Percentiles rank a stretch among this genome's conserved stretches.
Evolutionary conservation across 37 sponge, comb jelly and placozoan genomes (phyloP).

Genomic region (Eunapius fragilis): DNA sequence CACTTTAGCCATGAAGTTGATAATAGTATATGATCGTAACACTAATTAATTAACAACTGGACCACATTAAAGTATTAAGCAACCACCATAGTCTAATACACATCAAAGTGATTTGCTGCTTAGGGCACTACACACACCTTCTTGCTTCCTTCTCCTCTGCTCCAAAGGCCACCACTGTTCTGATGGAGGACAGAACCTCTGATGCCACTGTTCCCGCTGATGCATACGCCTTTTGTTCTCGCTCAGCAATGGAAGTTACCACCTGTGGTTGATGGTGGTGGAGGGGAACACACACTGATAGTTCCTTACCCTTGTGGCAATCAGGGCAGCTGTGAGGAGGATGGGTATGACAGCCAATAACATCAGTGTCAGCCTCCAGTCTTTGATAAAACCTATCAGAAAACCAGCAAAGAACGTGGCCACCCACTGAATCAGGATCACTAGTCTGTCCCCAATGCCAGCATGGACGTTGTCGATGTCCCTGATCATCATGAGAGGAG

Average conservation of each 20-base stretch:
- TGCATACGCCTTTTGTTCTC: slow-evolving; percentile 91
- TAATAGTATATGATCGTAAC: too few relatives aligned
- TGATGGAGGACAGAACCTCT: slow-evolving; percentile 87
- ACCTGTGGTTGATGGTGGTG: slow-evolving; percentile 19
- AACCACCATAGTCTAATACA: too few relatives aligned
- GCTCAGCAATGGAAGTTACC: slow-evolving; percentile 52
- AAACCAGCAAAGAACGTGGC: slow-evolving; percentile 39
- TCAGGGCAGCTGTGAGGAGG: slow-evolving; percentile 15
- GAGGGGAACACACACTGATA: not conserved
- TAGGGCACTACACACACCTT: slow-evolving; percentile 26
- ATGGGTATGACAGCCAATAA: slow-evolving; percentile 45
- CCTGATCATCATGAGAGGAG: slow-evolving; percentile 17
- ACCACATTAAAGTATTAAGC: too few relatives aligned
- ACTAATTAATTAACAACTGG: too few relatives aligned
- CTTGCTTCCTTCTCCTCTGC: slow-evolving; percentile 64
- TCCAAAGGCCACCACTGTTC: slow-evolving; percentile 92
- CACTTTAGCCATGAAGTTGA: too few relatives aligned
- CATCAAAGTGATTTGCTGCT: too few relatives aligned
- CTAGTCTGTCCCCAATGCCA: slow-evolving; percentile 58
- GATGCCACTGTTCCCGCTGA: slow-evolving; percentile 86
- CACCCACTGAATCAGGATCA: slow-evolving; percentile 28
- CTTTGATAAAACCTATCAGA: slow-evolving; percentile 29
- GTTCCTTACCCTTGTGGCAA: slow-evolving; percentile 4
- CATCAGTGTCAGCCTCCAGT: slow-evolving; percentile 43
- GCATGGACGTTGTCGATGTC: slow-evolving; percentile 43